Evolutionary conservation across 1,140 invertebrate species (phyloP), one percentile per base, ranked within the genome.

Genomic region (Acromyrmex heyeri): DNA sequence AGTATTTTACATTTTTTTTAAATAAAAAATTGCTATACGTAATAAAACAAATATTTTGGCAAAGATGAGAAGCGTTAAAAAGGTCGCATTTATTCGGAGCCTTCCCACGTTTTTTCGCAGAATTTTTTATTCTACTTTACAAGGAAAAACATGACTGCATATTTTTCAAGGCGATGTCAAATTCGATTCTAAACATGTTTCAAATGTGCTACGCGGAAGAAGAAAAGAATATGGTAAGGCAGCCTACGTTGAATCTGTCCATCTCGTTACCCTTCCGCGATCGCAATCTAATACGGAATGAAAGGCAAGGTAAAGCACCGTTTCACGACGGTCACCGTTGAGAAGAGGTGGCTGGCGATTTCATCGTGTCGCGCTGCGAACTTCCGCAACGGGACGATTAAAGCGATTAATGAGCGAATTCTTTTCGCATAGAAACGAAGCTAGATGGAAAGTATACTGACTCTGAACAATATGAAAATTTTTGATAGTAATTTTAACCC

Each of bases 301-400:
- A 75, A 72, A 77, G 34, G 27, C 67, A 87, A 83, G 53, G 65
- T 55, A 83, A 81, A 61, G 77, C 72, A 87, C 79, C 64, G 87
- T 88, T 86, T 67, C 24, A 24, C 50, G 59, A 62, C 55, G 53
- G 73, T 53, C 62, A 79, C 85, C 55, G 67, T 79, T 67, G 87
- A 85, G 79, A 88, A 81, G 53, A 85, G 27, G 48, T 50, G 61
- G 53, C 18, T 14, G 14, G 48, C 57, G 38, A 50, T 64, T 81
- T 38, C 50, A 87, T 77, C 87, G 59, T 76, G 70, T 85, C 86
- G 86, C n/a, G 27, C 59, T 73, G 18, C 61, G 61, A 48, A 64
- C 88, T 89, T 89, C 88, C 88, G 88, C 57, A 87, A 86, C 70
- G 24, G 75, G 48, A 79, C 70, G 88, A 89, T 89, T 88, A 89